Base-by-base conservation (phyloP, 2,113 vertebrate genomes). In the Myocastor coypus region DNA sequence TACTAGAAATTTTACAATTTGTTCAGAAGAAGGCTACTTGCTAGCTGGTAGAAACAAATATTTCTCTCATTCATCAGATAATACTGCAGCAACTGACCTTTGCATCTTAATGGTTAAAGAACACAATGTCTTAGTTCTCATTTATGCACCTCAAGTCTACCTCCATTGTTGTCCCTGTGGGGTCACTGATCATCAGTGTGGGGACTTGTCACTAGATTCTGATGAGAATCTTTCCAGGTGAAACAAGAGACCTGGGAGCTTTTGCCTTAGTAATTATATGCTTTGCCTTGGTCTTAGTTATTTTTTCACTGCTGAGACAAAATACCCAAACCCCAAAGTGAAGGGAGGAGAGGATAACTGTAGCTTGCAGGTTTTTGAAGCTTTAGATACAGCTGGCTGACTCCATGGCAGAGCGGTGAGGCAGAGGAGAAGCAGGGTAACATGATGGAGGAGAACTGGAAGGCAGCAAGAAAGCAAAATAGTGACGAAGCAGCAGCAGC, bases 1-100 rank as follows among this genome's bases (percentile, higher is more conserved):
- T 30, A 59, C 61, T 68, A 0, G 20, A 84, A 75, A 59, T 73
- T 87, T 94, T 55, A 22, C 84, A 89, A 20, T 95, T 93, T 68
- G 10, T 69, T 86, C 91, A 28, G 50, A 83, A 93, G 42, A 96
- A 94, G 2, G 6, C 19, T 71, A 63, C 24, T 89, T 88, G 57
- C 16, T 17, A 59, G 9, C 13, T 69, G 22, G 19, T 34, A 88
- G 34, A 92, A 95, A 68, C 26, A 90, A 37, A 86, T 34, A 91
- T 88, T 26, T 78, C 7, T 42, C 89, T 75, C 28, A 73, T 28
- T 87, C 73, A 80, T 75, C 80, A 83, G 46, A 61, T 46, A n/a
- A 73, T 57, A 14, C 24, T 80, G 1, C 40, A 52, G 4, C 12
- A 12, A 82, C 55, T 55, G 52, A 40, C 30, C 4, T 9, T 88